Conservation (phyloP, 1,140 invertebrate species). For the Dinothrombium tinctorium region DNA sequence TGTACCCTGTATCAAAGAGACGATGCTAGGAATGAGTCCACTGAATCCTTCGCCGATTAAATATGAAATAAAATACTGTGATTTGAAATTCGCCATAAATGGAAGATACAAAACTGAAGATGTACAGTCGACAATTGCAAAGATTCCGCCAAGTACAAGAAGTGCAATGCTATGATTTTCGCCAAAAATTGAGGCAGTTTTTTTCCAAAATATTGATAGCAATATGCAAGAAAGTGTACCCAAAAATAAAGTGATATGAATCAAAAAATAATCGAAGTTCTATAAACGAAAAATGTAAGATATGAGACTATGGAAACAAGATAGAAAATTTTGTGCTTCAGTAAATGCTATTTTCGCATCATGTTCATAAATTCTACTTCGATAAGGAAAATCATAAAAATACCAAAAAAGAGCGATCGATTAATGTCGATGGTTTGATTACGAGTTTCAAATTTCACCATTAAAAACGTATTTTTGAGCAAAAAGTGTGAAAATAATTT, state of each 20-base stretch:
- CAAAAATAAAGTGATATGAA: conserved; percentile 24
- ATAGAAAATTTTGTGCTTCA: too few species aligned
- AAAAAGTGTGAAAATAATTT: too few species aligned
- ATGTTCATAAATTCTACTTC: too few species aligned
- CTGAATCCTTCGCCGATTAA: conserved; percentile 54
- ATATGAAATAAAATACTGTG: conserved; percentile 38
- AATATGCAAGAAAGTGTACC: conserved; percentile 38
- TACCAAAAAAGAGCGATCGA: too few species aligned
- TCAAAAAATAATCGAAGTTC: not conserved
- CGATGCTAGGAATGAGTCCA: conserved; percentile 58
- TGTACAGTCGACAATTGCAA: conserved; percentile 66
- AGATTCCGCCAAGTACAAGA: conserved; percentile 46
- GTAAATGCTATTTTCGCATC: too few species aligned
- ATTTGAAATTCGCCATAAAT: conserved; percentile 54
- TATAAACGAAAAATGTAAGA: not conserved
- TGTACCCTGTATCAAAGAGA: conserved; percentile 58
- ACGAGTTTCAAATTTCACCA: too few species aligned
- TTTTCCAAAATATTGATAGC: conserved; percentile 45
- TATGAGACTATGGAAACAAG: too few species aligned
- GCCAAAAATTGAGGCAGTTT: conserved; percentile 32
- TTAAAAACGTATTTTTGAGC: too few species aligned
- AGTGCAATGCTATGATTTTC: conserved; percentile 41
- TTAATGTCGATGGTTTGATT: too few species aligned
- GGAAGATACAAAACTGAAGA: conserved; percentile 75
- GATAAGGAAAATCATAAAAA: too few species aligned